Base-by-base conservation (phyloP, 2,113 vertebrate genomes). In the Xerus inauris region DNA sequence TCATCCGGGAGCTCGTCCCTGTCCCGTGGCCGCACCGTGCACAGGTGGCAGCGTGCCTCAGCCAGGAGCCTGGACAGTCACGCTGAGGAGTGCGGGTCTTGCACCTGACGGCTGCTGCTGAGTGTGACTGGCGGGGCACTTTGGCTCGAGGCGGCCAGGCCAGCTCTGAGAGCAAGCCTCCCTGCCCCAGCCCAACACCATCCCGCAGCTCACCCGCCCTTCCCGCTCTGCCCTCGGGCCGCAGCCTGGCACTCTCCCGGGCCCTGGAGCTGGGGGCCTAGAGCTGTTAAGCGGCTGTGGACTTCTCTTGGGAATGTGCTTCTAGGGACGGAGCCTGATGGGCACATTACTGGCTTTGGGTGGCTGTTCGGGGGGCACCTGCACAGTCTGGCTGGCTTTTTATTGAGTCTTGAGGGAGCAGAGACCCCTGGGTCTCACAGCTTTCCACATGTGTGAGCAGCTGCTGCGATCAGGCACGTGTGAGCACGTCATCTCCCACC, bases 1-100 rank as follows among this genome's bases (percentile, higher is more conserved):
- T 30, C 26, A 42, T n/a, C 20, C 22, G 13, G 45, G 67, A 22
- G 35, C 17, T n/a, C 3, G 11, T 49, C 80, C 24, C 1, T 0
- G 0, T 35, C 20, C 24, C 0, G 30, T 38, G 57, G 6, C 77
- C 40, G 47, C 1, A 0, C 6, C n/a, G 32, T 42, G 75, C 12
- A 6, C 28, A 49, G 24, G 32, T 62, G 11, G 13, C 8, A 0
- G 6, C 3, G 0, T 40, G n/a, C 51, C 62, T 4, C 35, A 26
- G 57, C 54, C 49, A 24, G 49, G 64, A 73, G 17, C 38, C 24
- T 8, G 54, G 47, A 84, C 54, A 42, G 38, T 26, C 59, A 28
- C 24, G 9, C 59, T 62, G 59, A 62, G 59, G 59, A 62, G 9
- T 26, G 22, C 28, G 59, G 8, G 5, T 57, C 57, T 59, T 3